Evolutionary conservation across 2,113 vertebrate genomes (phyloP).

Genomic region (Chaetops frenatus): DNA sequence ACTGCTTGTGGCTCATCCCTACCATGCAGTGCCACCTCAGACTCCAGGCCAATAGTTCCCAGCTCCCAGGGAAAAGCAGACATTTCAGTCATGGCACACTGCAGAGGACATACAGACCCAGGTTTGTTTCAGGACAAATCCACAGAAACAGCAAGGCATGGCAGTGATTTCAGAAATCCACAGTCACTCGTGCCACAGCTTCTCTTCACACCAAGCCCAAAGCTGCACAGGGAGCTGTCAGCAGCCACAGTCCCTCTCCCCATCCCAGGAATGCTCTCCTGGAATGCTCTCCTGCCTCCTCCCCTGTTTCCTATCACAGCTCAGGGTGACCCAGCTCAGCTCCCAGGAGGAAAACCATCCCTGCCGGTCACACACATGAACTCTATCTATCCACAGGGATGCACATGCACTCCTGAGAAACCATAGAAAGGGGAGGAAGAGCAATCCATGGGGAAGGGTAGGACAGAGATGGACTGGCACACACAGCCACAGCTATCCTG

Average conservation of each 20-base stretch:
- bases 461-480: neutral
- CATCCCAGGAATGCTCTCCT: neutral
- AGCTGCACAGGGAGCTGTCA: neutral
- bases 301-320: neutral
- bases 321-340: neutral
- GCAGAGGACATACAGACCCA: neutral
- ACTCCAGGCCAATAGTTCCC: neutral
- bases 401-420: neutral
- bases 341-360: neutral
- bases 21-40: neutral
- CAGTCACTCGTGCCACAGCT: neutral
- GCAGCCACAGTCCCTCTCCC: neutral
- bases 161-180: neutral
- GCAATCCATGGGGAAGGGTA: neutral
- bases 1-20: neutral
- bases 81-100: neutral
- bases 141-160: neutral
- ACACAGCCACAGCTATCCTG: neutral
- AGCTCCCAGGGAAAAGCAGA: neutral
- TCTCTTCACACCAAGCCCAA: fast-evolving
- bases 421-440: neutral
- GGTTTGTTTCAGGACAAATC: constrained; percentile 24
- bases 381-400: neutral
- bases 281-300: neutral
- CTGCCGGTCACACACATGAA: neutral